phyloP scores from a whole-genome alignment of 2,797 vertebrate genomes.

The Muscicapa comitata region DNA sequence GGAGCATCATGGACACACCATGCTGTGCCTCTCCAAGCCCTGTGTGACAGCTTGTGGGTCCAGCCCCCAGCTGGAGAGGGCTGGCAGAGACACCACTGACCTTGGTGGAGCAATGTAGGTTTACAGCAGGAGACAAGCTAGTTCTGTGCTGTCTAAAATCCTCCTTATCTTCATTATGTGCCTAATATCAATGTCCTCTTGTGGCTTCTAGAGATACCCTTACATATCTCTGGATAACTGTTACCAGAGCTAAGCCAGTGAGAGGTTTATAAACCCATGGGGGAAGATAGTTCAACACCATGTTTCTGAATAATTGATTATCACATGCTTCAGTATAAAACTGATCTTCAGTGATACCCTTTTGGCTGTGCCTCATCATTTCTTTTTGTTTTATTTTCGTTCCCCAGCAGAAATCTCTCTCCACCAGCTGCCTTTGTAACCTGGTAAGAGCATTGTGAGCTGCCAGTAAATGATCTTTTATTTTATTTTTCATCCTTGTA shows the following conservation, averaged over 20 bases:
- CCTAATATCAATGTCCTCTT: not conserved
- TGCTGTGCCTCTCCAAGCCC: not conserved
- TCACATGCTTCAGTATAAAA: constrained; percentile 44
- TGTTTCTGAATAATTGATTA: constrained; percentile 75
- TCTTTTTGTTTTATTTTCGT: constrained; percentile 45
- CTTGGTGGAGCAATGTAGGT: not conserved
- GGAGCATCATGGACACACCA: not conserved
- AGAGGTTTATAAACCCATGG: constrained; percentile 48
- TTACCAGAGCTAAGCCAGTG: constrained; percentile 31
- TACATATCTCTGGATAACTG: constrained; percentile 10
- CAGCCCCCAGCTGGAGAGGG: not conserved
- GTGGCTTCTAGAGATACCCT: not conserved
- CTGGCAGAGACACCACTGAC: not conserved
- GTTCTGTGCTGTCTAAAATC: not conserved
- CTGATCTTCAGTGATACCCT: constrained; percentile 49
- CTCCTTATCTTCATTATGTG: not conserved
- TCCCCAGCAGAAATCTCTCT: constrained; percentile 47
- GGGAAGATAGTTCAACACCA: constrained; percentile 45
- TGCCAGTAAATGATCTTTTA: constrained; percentile 69
- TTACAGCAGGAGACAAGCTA: not conserved
- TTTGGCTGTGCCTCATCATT: constrained; percentile 28
- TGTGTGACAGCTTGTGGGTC: not conserved
- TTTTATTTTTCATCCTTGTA: constrained; percentile 58
- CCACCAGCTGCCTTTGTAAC: constrained; percentile 55
- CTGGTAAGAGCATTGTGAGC: constrained; percentile 35